phyloP scores from a whole-genome alignment of 2,113 vertebrate species.

The Mirza zaza region DNA sequence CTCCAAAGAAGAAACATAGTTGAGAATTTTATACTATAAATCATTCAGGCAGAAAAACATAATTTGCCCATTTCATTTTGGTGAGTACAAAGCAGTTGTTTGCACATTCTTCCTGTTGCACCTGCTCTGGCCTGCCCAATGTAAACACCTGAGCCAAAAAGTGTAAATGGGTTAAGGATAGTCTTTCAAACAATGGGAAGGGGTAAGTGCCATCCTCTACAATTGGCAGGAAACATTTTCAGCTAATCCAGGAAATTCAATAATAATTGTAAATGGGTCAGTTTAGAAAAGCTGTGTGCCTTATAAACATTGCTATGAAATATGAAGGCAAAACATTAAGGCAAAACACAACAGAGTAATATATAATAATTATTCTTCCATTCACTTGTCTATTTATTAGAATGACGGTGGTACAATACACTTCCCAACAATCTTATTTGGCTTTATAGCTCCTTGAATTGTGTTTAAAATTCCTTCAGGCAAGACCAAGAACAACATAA shows the following conservation, averaged over 20 bases:
- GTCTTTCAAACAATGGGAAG: not conserved
- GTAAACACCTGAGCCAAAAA: conserved; percentile 52
- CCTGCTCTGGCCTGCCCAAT: conserved; percentile 64
- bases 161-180: conserved; percentile 36
- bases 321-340: conserved; percentile 71
- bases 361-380: conserved; percentile 63
- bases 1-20: not conserved
- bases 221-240: conserved; percentile 61
- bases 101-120: conserved; percentile 35
- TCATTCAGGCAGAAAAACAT: conserved; percentile 64
- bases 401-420: not conserved
- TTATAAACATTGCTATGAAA: conserved; percentile 74
- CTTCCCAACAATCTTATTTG: conserved; percentile 47
- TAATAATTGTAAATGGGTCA: conserved; percentile 69
- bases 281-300: conserved; percentile 71
- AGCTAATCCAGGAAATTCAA: conserved; percentile 62
- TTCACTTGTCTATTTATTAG: conserved; percentile 66
- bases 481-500: conserved; percentile 65
- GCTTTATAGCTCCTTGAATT: conserved; percentile 51
- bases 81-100: conserved; percentile 62
- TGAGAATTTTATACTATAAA: conserved; percentile 54
- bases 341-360: conserved; percentile 62
- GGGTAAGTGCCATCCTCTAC: conserved; percentile 30
- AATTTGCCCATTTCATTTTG: conserved; percentile 38
- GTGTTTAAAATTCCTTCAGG: conserved; percentile 67